A percentile compares a stretch with the other conserved stretches of the same genome.
Conservation (phyloP, 2,113 vertebrate genomes). For the Pteronura brasiliensis region DNA sequence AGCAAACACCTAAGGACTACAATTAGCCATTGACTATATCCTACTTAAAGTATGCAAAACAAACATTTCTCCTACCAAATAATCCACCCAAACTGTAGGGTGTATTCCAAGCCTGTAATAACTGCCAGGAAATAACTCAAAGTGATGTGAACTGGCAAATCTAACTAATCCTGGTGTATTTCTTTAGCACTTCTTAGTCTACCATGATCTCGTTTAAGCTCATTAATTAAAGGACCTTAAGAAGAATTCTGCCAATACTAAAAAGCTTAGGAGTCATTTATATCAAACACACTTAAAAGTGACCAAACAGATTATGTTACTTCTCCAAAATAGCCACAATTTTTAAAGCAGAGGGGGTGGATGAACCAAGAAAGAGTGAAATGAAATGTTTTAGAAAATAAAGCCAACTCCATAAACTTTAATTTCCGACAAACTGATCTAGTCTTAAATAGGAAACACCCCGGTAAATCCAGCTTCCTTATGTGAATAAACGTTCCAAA, state of each 20-base stretch:
- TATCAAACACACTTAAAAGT: constrained; percentile 81
- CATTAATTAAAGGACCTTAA: constrained; percentile 89
- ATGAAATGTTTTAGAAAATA: constrained; percentile 56
- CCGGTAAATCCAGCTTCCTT: constrained; percentile 56
- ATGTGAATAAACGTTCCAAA: constrained; percentile 57
- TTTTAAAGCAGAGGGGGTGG: not conserved
- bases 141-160: constrained; percentile 78
- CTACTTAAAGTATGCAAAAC: constrained; percentile 80
- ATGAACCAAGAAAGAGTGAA: constrained; percentile 39
- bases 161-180: constrained; percentile 86
- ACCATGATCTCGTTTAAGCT: constrained; percentile 87
- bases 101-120: constrained; percentile 82
- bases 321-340: constrained; percentile 54
- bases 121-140: constrained; percentile 81
- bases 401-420: constrained; percentile 74
- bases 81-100: constrained; percentile 83
- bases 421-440: constrained; percentile 45
- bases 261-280: constrained; percentile 83
- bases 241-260: constrained; percentile 84
- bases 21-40: constrained; percentile 80
- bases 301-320: constrained; percentile 67
- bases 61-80: constrained; percentile 78
- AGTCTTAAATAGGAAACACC: constrained; percentile 53
- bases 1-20: constrained; percentile 77
- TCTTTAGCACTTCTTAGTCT: constrained; percentile 85